Base-by-base conservation (phyloP, 2,797 vertebrate genomes). In the Cossypha polioptera region DNA sequence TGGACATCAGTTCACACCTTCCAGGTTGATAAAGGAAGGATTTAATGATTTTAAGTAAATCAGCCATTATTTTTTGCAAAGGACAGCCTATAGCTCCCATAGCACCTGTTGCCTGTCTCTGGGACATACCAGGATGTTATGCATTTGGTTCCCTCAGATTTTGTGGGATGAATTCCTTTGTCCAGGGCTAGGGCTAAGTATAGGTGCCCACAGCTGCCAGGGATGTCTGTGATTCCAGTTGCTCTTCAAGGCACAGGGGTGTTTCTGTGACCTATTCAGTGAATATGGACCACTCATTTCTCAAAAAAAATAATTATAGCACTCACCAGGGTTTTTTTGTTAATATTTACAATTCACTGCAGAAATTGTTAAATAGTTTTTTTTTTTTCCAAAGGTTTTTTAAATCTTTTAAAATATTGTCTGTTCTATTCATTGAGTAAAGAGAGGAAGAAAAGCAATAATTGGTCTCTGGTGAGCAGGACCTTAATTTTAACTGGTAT, bases 401-500 rank as follows among this genome's bases (percentile, higher is more conserved):
- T 3, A 68, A 94, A 54, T 55, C 9, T 66, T 94, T 69, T n/a
- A 9, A 58, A 95, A 71, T 63, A 50, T 45, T 7, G 0, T 81
- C 36, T 62, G 22, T 59, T 95, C 55, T 69, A 31, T 69, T 86
- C 26, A 53, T 25, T 68, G 82, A 35, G 7, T 43, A 79, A 74
- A 77, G 54, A 72, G 58, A 81, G 38, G 53, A 51, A 40, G 29
- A 92, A 95, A 83, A 73, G 78, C 33, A 85, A 14, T 89, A 80
- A 59, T 8, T 87, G n/a, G 31, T 77, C 50, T 47, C 65, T 54
- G 38, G 42, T 93, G 75, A 80, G 28, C 67, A 66, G 42, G 28
- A 94, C 33, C 16, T 82, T 87, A 68, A 87, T 90, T 97, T 92
- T 63, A 76, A 71, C 57, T 82, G 62, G 33, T 50, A 36, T 82